Base-by-base conservation (phyloP, 2,113 vertebrate species). In the Pycnonotus jocosus region DNA sequence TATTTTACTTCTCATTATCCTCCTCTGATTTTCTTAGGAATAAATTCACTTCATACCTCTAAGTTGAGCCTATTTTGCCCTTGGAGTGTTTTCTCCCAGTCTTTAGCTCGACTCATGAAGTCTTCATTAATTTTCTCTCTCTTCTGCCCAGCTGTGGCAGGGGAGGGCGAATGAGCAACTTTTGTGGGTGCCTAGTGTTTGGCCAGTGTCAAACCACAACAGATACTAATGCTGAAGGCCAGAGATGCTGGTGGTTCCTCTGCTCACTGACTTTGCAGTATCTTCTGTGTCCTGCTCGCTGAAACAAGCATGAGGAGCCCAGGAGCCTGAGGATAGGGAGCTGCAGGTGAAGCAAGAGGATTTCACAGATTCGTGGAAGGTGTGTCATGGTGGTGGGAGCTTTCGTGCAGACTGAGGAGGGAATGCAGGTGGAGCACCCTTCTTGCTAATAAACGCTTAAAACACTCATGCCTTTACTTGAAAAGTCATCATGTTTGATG, bases 401-500 rank as follows among this genome's bases (percentile, higher is more conserved):
- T 81, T 53, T 80, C 0, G 0, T 60, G 90, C 70, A 40, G 53
- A 25, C 47, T 51, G 15, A 62, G 64, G 45, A 81, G n/a, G 11
- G 37, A 81, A 57, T 0, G 2, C 64, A 87, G 61, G 74, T 56
- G 58, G 79, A 96, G 88, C 8, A 0, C 80, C 30, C 51, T 87
- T 76, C 65, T 92, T 27, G 7, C 61, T 62, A 81, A 73, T 65
- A 68, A 89, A 64, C 18, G 81, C 23, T 33, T 33, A 27, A 83
- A 66, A 40, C 6, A 0, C 68, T 94, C 94, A 83, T 92, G 94
- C 80, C 92, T 88, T 93, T 79, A 94, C 93, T 91, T 93, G 94
- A 96, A 90, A 35, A 65, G 1, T 8, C 3, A 45, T 54, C 3
- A 10, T 56, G 50, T 76, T 37, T 56, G 91, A 86, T 68, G 91